Base-by-base conservation (phyloP, 2,113 vertebrate genomes). In the Picathartes gymnocephalus region DNA sequence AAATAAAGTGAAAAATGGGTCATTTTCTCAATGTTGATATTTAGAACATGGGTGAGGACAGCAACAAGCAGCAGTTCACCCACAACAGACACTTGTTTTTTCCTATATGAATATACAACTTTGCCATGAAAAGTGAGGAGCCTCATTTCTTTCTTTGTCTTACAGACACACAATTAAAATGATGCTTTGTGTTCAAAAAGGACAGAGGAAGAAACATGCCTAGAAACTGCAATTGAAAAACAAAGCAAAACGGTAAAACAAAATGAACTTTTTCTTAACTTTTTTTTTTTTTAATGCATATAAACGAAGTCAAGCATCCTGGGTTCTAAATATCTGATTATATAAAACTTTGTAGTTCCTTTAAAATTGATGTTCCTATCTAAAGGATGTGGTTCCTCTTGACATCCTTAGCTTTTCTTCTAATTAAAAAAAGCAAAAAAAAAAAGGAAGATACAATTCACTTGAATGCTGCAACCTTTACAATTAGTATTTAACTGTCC, bases 401-500 rank as follows among this genome's bases (percentile, higher is more conserved):
- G 15, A 80, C 44, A 45, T 62, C 21, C 27, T 93, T 78, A 71
- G 39, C 11, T 66, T 30, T 89, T 86, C 42, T 76, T 81, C 62
- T 92, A 91, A 94, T 94, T 94, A 88, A 89, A 78, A 91, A 78
- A 90, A 74, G 9, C 39, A 39, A 69, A 62, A 50, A 66, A 54
- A 33, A 37, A 81, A 58, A 51, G 28, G 18, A n/a, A 68, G n/a
- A 47, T 47, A 51, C 25, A 69, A 72, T 92, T 77, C 50, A 61
- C 74, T 91, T 54, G 51, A 88, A 73, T 70, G 62, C 64, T 88
- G 45, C 71, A 60, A 50, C 71, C 74, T 81, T 83, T 93, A 66
- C 64, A 88, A 93, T 81, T 88, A 88, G 82, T 51, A 86, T 78
- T 92, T 96, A 95, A 90, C 80, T 86, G 60, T 73, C 85, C 60